These are phyloP conservation scores for Sinocyclocheilus grahami DNA, from an alignment of 2,113 vertebrate genomes.

Conservation along the genomic window DNA sequence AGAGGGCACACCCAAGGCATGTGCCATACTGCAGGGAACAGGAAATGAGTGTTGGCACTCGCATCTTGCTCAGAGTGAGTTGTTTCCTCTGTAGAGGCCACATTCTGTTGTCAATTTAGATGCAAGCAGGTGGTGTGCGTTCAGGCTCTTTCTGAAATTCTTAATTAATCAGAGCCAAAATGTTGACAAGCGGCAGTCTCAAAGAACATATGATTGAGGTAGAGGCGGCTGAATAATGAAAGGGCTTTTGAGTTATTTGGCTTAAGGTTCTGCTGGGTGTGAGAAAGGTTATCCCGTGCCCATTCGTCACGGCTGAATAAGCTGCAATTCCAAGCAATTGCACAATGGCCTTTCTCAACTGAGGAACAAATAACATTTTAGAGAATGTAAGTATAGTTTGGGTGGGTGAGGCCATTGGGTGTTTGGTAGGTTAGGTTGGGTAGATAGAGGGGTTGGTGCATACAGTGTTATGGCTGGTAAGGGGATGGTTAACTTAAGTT, in stretches of 20 bases:
- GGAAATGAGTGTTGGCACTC: conserved; percentile 25
- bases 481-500: background rate
- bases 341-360: background rate
- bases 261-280: conserved; percentile 8
- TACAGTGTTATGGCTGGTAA: background rate
- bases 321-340: background rate
- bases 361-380: background rate
- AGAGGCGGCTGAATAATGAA: background rate
- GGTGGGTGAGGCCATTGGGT: background rate
- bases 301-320: background rate
- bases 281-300: conserved; percentile 15
- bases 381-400: background rate
- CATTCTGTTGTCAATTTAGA: conserved; percentile 35
- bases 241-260: background rate
- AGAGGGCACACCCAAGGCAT: conserved; percentile 8
- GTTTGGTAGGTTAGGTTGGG: background rate
- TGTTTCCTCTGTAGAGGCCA: conserved; percentile 1
- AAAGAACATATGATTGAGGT: background rate
- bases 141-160: conserved; percentile 26
- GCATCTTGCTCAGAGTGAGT: background rate
- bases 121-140: conserved; percentile 17
- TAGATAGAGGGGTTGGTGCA: background rate
- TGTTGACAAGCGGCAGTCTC: conserved; percentile 21
- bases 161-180: conserved; percentile 46
- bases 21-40: background rate